Base-by-base conservation (phyloP, 2,797 vertebrate species). In the Muscicapa comitata region DNA sequence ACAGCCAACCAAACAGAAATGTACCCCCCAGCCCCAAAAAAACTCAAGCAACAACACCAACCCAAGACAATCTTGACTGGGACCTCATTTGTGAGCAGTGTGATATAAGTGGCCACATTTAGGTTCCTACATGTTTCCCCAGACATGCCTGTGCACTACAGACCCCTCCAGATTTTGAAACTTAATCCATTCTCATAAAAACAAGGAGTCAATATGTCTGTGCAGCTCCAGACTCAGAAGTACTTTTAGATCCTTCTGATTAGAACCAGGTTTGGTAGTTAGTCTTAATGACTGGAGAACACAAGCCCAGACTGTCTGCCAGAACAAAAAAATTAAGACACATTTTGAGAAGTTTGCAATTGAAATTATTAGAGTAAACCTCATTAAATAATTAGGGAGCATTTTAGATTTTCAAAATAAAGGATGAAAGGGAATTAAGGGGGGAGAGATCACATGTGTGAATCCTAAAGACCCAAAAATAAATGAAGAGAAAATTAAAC, bases 341-440 rank as follows among this genome's bases (percentile, higher is more conserved):
- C 13, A 33, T 35, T 0, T 0, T 87, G 51, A 89, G 58, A 85
- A 76, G 43, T 55, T 79, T 70, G 35, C 21, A 59, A 20, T 53
- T 79, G 6, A 62, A 93, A 50, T 73, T 76, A 75, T 89, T 74
- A 84, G 81, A 37, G 51, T 33, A 11, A 87, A 10, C 13, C 20
- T 77, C 77, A 70, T 55, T 63, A 74, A 91, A 91, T 17, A 88
- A 38, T 70, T 65, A 66, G 70, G 14, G 14, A 84, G 17, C 2
- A 75, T 57, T 83, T 88, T 71, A 29, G 7, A 53, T 24, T 62
- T 86, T 67, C n/a, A 82, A 94, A 85, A 66, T 38, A 33, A 84
- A 78, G 4, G 8, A 23, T 45, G 6, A 53, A 74, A 93, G 87
- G 62, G 0, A 73, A 82, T 43, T 40, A 66, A 76, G 62, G 29